phyloP scores from a whole-genome alignment of 2,888 invertebrate genomes.

The Merodon equestris region DNA sequence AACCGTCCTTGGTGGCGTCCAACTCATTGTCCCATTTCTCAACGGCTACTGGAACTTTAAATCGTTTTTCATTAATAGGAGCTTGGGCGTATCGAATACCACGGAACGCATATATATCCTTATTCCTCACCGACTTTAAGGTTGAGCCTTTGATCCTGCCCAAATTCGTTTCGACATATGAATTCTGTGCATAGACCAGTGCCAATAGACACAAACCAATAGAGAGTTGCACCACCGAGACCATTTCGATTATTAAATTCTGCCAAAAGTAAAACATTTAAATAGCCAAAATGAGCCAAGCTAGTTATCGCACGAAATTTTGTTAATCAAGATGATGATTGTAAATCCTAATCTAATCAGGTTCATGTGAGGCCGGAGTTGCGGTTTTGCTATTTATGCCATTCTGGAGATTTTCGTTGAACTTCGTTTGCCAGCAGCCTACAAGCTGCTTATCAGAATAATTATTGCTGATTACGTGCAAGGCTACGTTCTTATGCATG shows the following conservation, averaged over 20 bases:
- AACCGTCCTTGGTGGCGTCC: slow-evolving; percentile 78
- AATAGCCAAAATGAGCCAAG: neutral
- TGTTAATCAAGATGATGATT: too few relatives aligned
- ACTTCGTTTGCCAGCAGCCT: too few relatives aligned
- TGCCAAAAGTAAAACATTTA: neutral
- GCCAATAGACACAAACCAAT: slow-evolving; percentile 20
- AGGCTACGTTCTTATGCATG: too few relatives aligned
- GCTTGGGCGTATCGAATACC: slow-evolving; percentile 79
- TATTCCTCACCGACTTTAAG: slow-evolving; percentile 77
- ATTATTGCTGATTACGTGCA: too few relatives aligned
- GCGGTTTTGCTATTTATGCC: slow-evolving; percentile 81
- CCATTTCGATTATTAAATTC: slow-evolving; percentile 24
- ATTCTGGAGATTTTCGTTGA: too few relatives aligned
- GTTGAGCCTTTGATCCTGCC: slow-evolving; percentile 78
- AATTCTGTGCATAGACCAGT: slow-evolving; percentile 19
- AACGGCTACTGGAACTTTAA: slow-evolving; percentile 76
- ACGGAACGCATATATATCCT: slow-evolving; percentile 78
- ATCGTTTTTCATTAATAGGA: slow-evolving; percentile 77
- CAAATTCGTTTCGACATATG: slow-evolving; percentile 71
- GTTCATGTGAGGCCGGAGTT: slow-evolving; percentile 75
- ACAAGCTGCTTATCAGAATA: too few relatives aligned
- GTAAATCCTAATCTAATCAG: too few relatives aligned
- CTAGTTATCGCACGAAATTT: too few relatives aligned
- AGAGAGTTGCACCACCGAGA: neutral
- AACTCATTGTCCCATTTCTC: slow-evolving; percentile 75